Evolutionary conservation across 2,888 invertebrate species (phyloP).

Genomic region (Thereva unica): DNA sequence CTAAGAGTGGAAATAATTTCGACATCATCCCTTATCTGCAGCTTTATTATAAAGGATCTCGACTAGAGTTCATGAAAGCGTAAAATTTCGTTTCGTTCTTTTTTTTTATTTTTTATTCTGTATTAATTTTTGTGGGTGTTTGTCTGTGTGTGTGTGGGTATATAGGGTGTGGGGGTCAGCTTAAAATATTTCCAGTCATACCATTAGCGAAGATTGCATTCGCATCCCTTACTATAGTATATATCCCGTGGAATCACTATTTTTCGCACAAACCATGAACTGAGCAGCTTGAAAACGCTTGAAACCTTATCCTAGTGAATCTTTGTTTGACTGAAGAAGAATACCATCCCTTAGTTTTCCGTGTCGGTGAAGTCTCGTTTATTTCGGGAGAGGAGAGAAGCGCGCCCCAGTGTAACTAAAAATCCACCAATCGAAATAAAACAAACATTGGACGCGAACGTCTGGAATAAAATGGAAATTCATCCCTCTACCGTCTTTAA

Average conservation of each 20-base stretch:
- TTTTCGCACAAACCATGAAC: neutral
- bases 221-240: constrained; percentile 19
- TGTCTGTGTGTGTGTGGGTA: too few relatives aligned
- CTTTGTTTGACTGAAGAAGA: constrained; percentile 4
- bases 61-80: too few relatives aligned
- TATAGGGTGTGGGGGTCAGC: neutral
- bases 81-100: too few relatives aligned
- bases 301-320: neutral
- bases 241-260: neutral
- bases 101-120: too few relatives aligned
- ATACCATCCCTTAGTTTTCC: constrained; percentile 13
- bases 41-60: too few relatives aligned
- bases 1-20: too few relatives aligned
- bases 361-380: neutral
- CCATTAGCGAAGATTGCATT: constrained; percentile 29
- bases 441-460: constrained; percentile 29
- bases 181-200: constrained; percentile 14
- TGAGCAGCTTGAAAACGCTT: neutral
- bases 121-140: too few relatives aligned
- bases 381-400: too few relatives aligned
- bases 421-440: constrained; percentile 25
- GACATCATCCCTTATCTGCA: too few relatives aligned
- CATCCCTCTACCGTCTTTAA: constrained; percentile 33
- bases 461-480: constrained; percentile 33
- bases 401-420: neutral